Evolutionary conservation across 2,797 vertebrate species (phyloP), one percentile per base, ranked within the genome.

Genomic region (Erethizon dorsatum): DNA sequence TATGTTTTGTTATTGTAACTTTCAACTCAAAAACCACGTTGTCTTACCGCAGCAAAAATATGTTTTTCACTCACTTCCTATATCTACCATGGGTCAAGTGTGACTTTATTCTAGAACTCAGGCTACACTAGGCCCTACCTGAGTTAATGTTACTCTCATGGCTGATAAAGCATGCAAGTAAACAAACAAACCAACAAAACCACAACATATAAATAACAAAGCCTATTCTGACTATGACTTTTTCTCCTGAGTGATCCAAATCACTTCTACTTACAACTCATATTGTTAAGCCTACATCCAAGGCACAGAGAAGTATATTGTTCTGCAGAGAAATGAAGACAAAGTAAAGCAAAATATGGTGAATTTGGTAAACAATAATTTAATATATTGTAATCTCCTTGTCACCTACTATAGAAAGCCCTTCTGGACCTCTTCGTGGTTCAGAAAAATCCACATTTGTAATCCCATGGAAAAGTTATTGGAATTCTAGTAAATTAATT

Each of bases 211-310:
- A 85, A 84, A 73, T 56, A 79, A 33, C 24, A 94, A 88, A 33
- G 41, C 31, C 59, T 26, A 63, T 83, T 71, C 52, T 52, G 63
- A 26, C 77, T 18, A 95, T 88, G n/a, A 88, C 24, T 50, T 79
- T 45, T 85, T 88, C 57, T 95, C 24, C 31, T 91, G 63, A 94
- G 50, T 59, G 5, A 93, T 31, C 26, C 50, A 80, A 26, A 3
- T 83, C 28, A 95, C 13, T 83, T 96, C 67, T 86, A 86, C 22
- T 78, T 90, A 90, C 11, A 90, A 83, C 67, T 77, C 37, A 71
- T 79, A 78, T 75, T 65, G 13, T 50, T 57, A 85, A 91, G 31
- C 10, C 71, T 91, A 85, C 82, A 88, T 84, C 18, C 31, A 80
- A 3, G 20, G 28, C 31, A 91, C n/a, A 61, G 14, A 75, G n/a